These are phyloP conservation scores for Neoscelio sp. DNA, from an alignment of 2,888 invertebrate species.

Conservation along the genomic window DNA sequence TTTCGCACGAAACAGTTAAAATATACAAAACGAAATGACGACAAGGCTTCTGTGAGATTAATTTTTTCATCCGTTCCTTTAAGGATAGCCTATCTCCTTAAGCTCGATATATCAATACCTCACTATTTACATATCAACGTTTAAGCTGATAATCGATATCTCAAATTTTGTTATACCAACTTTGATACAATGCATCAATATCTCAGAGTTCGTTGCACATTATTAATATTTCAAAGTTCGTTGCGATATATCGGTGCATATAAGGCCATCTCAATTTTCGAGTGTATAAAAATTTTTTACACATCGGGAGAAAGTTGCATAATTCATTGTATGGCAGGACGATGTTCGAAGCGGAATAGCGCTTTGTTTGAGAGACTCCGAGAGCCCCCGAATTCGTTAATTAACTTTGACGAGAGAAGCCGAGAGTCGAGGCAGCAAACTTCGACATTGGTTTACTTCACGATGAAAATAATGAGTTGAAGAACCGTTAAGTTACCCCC, in stretches of 20 bases:
- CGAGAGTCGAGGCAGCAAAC: slow-evolving; percentile 46
- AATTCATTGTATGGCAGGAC: slow-evolving; percentile 55
- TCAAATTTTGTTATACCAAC: slow-evolving; percentile 9
- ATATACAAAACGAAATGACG: too few relatives aligned
- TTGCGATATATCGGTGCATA: slow-evolving; percentile 12
- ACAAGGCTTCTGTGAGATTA: too few relatives aligned
- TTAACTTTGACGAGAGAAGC: slow-evolving; percentile 63
- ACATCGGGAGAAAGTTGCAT: slow-evolving; percentile 53
- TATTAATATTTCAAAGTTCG: slow-evolving; percentile 11
- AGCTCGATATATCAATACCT: too few relatives aligned
- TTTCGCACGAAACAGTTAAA: too few relatives aligned
- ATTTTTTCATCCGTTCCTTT: too few relatives aligned
- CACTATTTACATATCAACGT: neutral
- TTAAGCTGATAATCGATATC: slow-evolving; percentile 8
- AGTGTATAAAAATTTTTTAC: slow-evolving; percentile 31
- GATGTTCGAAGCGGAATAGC: slow-evolving; percentile 54
- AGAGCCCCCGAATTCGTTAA: slow-evolving; percentile 62
- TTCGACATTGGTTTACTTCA: slow-evolving; percentile 56
- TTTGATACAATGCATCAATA: neutral
- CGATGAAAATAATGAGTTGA: slow-evolving; percentile 60
- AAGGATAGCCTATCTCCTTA: too few relatives aligned
- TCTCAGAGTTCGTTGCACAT: slow-evolving; percentile 1
- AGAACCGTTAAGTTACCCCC: slow-evolving; percentile 43
- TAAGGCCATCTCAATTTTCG: slow-evolving; percentile 7
- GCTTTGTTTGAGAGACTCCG: slow-evolving; percentile 53